phyloP scores from a whole-genome alignment of 2,888 invertebrate species.

The Trachelus tabidus region DNA sequence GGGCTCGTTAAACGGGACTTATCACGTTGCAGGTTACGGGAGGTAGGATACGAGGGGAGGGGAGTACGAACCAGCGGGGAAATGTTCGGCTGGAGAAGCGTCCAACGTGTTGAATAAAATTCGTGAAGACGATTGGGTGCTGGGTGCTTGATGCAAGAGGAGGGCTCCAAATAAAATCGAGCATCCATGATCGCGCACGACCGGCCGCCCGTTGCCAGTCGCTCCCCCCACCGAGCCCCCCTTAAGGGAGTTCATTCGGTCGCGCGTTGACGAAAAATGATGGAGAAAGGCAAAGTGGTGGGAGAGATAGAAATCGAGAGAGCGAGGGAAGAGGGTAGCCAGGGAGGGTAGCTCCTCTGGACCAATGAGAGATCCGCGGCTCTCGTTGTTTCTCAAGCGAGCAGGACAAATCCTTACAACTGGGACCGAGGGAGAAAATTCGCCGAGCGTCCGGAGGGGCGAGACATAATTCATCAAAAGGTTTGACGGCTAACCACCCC shows the following conservation, averaged over 20 bases:
- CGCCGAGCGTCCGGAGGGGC: neutral
- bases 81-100: neutral
- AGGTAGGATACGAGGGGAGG: neutral
- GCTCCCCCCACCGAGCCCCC: too few species aligned
- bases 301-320: constrained; percentile 8
- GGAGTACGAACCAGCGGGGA: constrained; percentile 8
- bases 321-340: neutral
- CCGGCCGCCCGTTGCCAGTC: neutral
- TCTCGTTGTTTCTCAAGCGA: constrained; percentile 4
- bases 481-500: constrained; percentile 4
- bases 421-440: neutral
- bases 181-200: neutral
- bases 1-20: constrained; percentile 33
- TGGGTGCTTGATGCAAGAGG: neutral
- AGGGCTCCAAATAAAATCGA: neutral
- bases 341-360: constrained; percentile 2
- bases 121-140: neutral
- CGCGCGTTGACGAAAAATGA: neutral
- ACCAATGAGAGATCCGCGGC: neutral
- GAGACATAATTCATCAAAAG: constrained; percentile 10
- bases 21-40: constrained; percentile 4
- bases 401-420: constrained; percentile 4
- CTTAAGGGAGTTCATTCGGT: neutral
- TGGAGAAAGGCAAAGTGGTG: neutral
- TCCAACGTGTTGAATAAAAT: constrained; percentile 10